A percentile compares a stretch with the other conserved stretches of the same genome.
Evolutionary conservation across 92 coral and sea anemone genomes (phyloP).

Genomic region (Zoanthus sociatus): DNA sequence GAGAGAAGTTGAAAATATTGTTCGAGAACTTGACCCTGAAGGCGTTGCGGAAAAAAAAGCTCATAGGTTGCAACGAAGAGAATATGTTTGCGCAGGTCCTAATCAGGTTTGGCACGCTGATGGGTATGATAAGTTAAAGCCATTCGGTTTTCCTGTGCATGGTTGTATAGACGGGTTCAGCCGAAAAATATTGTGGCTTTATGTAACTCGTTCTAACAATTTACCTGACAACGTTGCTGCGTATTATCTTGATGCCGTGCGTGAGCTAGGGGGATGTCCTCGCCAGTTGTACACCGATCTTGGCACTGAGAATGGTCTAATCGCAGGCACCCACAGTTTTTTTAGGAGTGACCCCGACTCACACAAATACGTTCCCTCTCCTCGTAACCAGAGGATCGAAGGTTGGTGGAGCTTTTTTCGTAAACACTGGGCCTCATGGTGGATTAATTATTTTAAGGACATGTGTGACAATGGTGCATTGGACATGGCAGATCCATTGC

Average conservation of each 20-base stretch:
- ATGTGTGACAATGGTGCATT: constrained; percentile 34
- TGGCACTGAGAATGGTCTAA: constrained; percentile 51
- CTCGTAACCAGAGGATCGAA: constrained; percentile 45
- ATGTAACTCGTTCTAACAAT: constrained; percentile 57
- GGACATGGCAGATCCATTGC: constrained; percentile 46
- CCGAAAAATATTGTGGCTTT: constrained; percentile 61
- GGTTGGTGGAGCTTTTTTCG: constrained; percentile 42
- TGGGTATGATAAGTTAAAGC: constrained; percentile 65
- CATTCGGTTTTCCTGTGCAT: constrained; percentile 56
- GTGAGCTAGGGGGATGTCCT: constrained; percentile 53
- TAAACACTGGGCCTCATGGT: constrained; percentile 43
- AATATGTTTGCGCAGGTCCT: constrained; percentile 60
- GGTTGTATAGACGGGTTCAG: constrained; percentile 74
- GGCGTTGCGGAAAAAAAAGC: constrained; percentile 59
- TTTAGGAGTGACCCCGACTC: constrained; percentile 49
- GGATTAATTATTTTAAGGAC: constrained; percentile 49
- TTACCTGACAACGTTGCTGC: constrained; percentile 65
- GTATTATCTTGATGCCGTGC: constrained; percentile 56
- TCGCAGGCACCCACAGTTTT: constrained; percentile 53
- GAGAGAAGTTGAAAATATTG: constrained; percentile 67
- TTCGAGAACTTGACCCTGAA: constrained; percentile 64
- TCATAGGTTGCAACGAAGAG: constrained; percentile 57
- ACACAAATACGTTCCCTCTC: constrained; percentile 44
- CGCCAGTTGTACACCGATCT: constrained; percentile 47
- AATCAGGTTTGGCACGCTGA: constrained; percentile 71